Conservation (phyloP, 2,888 invertebrate species). For the Lasioglossum villosulum region DNA sequence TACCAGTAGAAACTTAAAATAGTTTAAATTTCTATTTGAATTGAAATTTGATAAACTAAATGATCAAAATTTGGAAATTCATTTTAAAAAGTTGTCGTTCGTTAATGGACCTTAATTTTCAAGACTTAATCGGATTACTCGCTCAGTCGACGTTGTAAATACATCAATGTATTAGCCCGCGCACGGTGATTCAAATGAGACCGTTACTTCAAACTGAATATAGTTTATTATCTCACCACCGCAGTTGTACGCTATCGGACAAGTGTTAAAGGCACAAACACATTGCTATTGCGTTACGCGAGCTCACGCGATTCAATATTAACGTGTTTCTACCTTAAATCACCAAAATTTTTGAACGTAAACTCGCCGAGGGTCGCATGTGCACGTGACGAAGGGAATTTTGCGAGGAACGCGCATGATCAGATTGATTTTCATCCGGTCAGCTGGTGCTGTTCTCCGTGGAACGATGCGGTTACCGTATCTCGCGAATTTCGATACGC, state of each 20-base stretch:
- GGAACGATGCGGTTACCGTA: constrained; percentile 39
- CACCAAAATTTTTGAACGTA: neutral
- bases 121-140: neutral
- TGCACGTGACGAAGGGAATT: constrained; percentile 15
- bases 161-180: neutral
- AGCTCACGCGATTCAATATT: too few relatives aligned
- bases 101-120: neutral
- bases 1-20: neutral
- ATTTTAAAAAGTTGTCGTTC: neutral
- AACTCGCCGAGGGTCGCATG: neutral
- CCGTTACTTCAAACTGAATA: neutral
- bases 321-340: neutral
- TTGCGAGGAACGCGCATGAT: constrained; percentile 64
- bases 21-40: too few relatives aligned
- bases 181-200: neutral
- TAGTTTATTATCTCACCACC: neutral
- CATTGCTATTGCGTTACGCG: too few relatives aligned
- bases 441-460: constrained; percentile 56
- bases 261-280: too few relatives aligned
- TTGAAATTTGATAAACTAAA: neutral
- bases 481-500: constrained; percentile 19
- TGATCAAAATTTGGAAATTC: neutral
- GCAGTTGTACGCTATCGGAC: neutral
- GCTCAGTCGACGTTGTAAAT: neutral
- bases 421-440: constrained; percentile 71